phyloP scores from a whole-genome alignment of 2,888 invertebrate species.

The Latheticus oryzae region DNA sequence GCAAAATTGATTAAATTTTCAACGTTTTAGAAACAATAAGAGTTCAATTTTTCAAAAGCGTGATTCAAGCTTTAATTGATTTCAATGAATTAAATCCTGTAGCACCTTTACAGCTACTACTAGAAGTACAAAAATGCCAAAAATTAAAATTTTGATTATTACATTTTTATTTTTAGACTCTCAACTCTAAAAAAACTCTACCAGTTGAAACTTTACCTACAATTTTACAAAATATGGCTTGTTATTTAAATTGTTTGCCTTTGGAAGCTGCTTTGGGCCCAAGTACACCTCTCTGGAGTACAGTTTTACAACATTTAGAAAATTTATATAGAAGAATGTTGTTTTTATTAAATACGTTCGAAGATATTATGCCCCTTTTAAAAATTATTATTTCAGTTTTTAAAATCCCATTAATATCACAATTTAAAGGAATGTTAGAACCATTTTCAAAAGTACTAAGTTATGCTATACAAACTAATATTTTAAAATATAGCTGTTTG shows the following conservation, averaged over 20 bases:
- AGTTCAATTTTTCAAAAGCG: slow-evolving; percentile 91
- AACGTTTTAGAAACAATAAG: slow-evolving; percentile 76
- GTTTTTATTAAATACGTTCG: slow-evolving; percentile 76
- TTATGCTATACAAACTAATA: slow-evolving; percentile 90
- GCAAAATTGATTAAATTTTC: slow-evolving; percentile 21
- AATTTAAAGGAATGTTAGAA: slow-evolving; percentile 89
- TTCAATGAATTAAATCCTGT: slow-evolving; percentile 96
- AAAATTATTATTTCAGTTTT: slow-evolving; percentile 83
- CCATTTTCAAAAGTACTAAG: slow-evolving; percentile 96
- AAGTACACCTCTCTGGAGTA: slow-evolving; percentile 80
- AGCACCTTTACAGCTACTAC: slow-evolving; percentile 89
- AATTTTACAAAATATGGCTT: slow-evolving; percentile 90
- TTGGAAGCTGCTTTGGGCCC: slow-evolving; percentile 79
- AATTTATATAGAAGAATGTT: slow-evolving; percentile 83
- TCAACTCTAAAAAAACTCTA: slow-evolving; percentile 82
- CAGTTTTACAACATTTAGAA: slow-evolving; percentile 88
- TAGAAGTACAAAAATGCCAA: slow-evolving; percentile 72
- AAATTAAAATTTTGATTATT: slow-evolving; percentile 4
- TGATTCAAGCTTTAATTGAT: slow-evolving; percentile 92
- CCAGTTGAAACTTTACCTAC: slow-evolving; percentile 78
- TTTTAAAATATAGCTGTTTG: slow-evolving; percentile 81
- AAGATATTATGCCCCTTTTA: slow-evolving; percentile 78
- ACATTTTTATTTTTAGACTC: slow-evolving; percentile 65
- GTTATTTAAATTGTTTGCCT: slow-evolving; percentile 92
- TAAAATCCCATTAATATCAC: slow-evolving; percentile 84